Evolutionary conservation across 2,113 vertebrate genomes (phyloP).

Genomic region (Boulengerochromis microlepis): DNA sequence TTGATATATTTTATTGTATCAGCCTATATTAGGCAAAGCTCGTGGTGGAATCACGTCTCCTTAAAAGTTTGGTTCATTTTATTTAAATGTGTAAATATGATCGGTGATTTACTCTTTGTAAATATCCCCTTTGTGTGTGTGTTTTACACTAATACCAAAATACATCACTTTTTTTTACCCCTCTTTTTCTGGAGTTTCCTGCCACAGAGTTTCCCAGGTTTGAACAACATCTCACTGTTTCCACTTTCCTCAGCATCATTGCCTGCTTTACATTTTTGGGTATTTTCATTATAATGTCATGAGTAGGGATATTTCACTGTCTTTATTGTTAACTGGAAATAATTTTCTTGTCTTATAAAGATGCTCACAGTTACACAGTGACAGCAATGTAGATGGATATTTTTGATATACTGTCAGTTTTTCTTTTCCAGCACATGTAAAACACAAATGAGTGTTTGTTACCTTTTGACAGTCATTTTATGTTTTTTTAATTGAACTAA

Average conservation of each 20-base stretch:
- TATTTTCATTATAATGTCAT: constrained; percentile 1
- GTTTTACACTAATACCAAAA: constrained; percentile 58
- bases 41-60: constrained; percentile 30
- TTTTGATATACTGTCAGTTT: constrained; percentile 48
- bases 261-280: constrained; percentile 16
- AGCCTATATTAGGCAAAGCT: constrained; percentile 68
- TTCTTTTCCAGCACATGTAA: background rate
- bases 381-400: constrained; percentile 40
- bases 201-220: background rate
- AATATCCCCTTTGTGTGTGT: constrained; percentile 49
- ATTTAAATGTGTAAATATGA: constrained; percentile 65
- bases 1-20: constrained; percentile 36
- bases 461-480: background rate
- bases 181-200: background rate
- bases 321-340: constrained; percentile 13
- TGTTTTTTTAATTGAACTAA: constrained; percentile 29
- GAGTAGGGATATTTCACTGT: background rate
- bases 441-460: constrained; percentile 28
- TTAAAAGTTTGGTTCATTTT: constrained; percentile 47
- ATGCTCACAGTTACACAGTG: constrained; percentile 20
- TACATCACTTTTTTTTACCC: background rate
- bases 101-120: constrained; percentile 49
- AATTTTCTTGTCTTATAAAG: background rate
- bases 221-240: background rate
- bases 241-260: background rate